A percentile compares a stretch with the other conserved stretches of the same genome.
Evolutionary conservation across 2,888 invertebrate genomes (phyloP).

Genomic region (Calameuta pallipes): DNA sequence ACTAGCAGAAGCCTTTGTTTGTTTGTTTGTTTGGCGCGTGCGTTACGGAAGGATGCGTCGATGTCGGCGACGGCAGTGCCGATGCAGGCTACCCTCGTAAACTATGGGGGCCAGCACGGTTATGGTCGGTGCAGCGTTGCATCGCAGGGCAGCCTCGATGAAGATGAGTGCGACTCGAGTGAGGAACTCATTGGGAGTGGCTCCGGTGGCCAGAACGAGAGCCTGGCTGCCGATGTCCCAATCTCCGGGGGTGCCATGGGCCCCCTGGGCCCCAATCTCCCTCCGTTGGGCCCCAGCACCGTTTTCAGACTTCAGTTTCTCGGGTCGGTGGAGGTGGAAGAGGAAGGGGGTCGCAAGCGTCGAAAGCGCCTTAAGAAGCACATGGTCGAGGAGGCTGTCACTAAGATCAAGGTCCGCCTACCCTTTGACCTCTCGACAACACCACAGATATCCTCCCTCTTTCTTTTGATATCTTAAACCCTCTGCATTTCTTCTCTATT

Average conservation of each 20-base stretch:
- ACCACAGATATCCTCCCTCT: background rate
- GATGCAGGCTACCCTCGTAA: constrained; percentile 62
- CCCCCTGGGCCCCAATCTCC: constrained; percentile 57
- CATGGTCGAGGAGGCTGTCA: constrained; percentile 89
- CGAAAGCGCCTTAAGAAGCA: constrained; percentile 86
- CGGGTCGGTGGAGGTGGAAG: constrained; percentile 87
- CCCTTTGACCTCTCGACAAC: constrained; percentile 23
- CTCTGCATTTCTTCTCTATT: constrained; percentile 29
- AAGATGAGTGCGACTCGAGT: constrained; percentile 65
- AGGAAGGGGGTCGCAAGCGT: constrained; percentile 77
- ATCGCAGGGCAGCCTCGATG: constrained; percentile 63
- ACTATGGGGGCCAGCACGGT: constrained; percentile 61
- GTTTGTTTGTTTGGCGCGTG: constrained; percentile 61
- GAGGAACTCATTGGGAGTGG: constrained; percentile 63
- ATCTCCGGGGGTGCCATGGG: constrained; percentile 40
- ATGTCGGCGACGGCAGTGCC: constrained; percentile 32
- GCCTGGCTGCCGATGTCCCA: constrained; percentile 19
- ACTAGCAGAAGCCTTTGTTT: constrained; percentile 63
- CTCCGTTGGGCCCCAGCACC: constrained; percentile 66
- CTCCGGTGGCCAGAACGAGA: constrained; percentile 55
- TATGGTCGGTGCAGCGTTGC: constrained; percentile 62
- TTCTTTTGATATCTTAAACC: constrained; percentile 31
- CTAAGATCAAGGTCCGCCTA: constrained; percentile 83
- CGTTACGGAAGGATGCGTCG: constrained; percentile 59
- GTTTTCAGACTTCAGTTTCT: constrained; percentile 86